phyloP scores from a whole-genome alignment of 2,888 invertebrate species.

The Cheilosia vernalis region DNA sequence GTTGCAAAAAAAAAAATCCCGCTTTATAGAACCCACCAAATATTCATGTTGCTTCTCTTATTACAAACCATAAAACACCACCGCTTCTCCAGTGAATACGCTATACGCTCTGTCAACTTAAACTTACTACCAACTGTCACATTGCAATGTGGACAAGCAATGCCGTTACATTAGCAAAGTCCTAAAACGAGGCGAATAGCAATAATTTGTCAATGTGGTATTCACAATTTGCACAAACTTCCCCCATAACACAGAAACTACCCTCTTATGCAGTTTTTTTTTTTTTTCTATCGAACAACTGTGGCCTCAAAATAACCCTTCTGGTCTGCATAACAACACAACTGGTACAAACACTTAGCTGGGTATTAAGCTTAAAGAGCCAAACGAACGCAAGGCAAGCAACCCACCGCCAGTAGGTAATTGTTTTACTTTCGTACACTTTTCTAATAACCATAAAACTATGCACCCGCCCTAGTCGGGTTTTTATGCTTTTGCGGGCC shows the following conservation, averaged over 20 bases:
- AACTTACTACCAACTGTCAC: slow-evolving; percentile 39
- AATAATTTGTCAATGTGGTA: slow-evolving; percentile 66
- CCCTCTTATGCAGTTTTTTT: slow-evolving; percentile 54
- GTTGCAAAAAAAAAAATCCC: not conserved
- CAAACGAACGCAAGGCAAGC: not conserved
- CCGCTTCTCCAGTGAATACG: not conserved
- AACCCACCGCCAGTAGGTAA: slow-evolving; percentile 39
- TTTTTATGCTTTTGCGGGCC: slow-evolving; percentile 68
- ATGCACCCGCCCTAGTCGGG: slow-evolving; percentile 56
- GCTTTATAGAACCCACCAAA: slow-evolving; percentile 25
- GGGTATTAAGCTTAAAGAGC: slow-evolving; percentile 6
- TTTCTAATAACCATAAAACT: slow-evolving; percentile 75
- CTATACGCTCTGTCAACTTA: slow-evolving; percentile 19
- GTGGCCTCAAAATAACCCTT: slow-evolving; percentile 54
- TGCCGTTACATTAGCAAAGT: slow-evolving; percentile 36
- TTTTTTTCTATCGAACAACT: slow-evolving; percentile 64
- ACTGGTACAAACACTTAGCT: not conserved
- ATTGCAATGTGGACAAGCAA: slow-evolving; percentile 18
- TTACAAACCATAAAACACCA: slow-evolving; percentile 49
- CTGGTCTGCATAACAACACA: not conserved
- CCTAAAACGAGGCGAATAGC: slow-evolving; percentile 37
- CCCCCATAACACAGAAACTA: slow-evolving; percentile 53
- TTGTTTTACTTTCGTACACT: slow-evolving; percentile 72
- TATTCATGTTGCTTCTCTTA: slow-evolving; percentile 42
- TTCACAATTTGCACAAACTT: slow-evolving; percentile 65